Evolutionary conservation across 30 jellyfish, hydroid and myxozoan species (phyloP).

Genomic region (Haliclystus octoradiatus): DNA sequence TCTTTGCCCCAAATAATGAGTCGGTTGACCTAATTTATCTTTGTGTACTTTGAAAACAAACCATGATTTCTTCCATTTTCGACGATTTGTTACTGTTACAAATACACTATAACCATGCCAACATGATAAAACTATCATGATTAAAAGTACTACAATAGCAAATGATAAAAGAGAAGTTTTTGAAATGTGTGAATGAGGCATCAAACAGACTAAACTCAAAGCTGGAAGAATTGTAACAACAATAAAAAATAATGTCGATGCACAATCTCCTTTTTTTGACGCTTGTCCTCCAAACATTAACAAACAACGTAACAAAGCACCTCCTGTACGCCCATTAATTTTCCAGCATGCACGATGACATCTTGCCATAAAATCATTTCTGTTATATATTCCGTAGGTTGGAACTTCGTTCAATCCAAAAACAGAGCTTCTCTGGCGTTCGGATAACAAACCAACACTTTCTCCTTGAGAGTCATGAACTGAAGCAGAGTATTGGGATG

Average conservation of each 20-base stretch:
- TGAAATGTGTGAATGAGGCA: conserved; percentile 28
- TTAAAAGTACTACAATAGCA: conserved; percentile 19
- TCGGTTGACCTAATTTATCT: conserved; percentile 22
- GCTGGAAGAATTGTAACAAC: conserved; percentile 49
- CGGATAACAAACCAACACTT: conserved; percentile 46
- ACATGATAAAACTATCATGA: conserved; percentile 14
- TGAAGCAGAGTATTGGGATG: conserved; percentile 67
- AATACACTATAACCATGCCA: conserved; percentile 60
- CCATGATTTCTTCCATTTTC: conserved; percentile 64
- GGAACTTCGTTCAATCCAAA: conserved; percentile 72
- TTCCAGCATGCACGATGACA: conserved; percentile 74
- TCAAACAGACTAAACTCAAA: conserved; percentile 28
- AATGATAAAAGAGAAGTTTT: conserved; percentile 5
- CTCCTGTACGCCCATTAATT: conserved; percentile 57
- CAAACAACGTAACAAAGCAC: conserved; percentile 25
- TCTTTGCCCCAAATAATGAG: conserved; percentile 35
- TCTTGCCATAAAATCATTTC: conserved; percentile 84
- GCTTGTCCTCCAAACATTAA: conserved; percentile 87
- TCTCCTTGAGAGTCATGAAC: conserved; percentile 54
- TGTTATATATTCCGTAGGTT: conserved; percentile 80
- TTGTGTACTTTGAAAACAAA: conserved; percentile 39
- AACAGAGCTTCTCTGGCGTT: conserved; percentile 32
- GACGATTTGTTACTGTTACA: conserved; percentile 17
- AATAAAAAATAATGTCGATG: conserved; percentile 44
- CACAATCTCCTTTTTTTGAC: conserved; percentile 63